Evolutionary conservation across 30 jellyfish, hydroid and myxozoan genomes (phyloP).

Genomic region (Cassiopea xamachana): DNA sequence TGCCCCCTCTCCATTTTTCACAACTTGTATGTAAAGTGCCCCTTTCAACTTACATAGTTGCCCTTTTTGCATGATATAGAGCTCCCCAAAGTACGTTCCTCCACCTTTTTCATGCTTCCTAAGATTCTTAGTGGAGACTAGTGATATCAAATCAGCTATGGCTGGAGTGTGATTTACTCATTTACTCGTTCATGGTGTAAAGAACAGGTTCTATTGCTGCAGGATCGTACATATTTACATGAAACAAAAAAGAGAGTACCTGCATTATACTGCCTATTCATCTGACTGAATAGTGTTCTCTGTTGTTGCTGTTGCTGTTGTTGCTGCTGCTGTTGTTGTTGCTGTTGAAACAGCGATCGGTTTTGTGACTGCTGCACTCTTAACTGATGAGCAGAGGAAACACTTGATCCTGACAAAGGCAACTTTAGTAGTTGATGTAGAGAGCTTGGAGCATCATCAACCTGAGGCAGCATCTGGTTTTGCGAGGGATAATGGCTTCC

Average conservation of each 20-base stretch:
- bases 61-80: too few species aligned
- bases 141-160: too few species aligned
- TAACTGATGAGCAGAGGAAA: slow-evolving; percentile 62
- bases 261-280: slow-evolving; percentile 51
- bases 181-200: not conserved
- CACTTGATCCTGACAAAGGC: slow-evolving; percentile 49
- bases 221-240: too few species aligned
- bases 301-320: slow-evolving; percentile 68
- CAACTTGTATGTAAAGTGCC: too few species aligned
- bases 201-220: too few species aligned
- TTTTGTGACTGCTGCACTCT: slow-evolving; percentile 57
- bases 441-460: slow-evolving; percentile 66
- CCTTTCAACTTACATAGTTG: too few species aligned
- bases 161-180: not conserved
- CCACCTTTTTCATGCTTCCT: too few species aligned
- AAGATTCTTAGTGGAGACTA: too few species aligned
- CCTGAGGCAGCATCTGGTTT: slow-evolving; percentile 31
- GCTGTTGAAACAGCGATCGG: slow-evolving; percentile 67
- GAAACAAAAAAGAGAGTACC: not conserved
- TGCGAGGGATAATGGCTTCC: slow-evolving; percentile 40
- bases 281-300: slow-evolving; percentile 34
- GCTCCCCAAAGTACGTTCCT: too few species aligned
- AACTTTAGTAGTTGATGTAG: slow-evolving; percentile 69
- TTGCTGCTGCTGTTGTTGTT: slow-evolving; percentile 58
- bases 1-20: too few species aligned